Evolutionary conservation across 2,797 vertebrate genomes (phyloP), one percentile per base, ranked within the genome.

Genomic region (Acipenser transmontanus): DNA sequence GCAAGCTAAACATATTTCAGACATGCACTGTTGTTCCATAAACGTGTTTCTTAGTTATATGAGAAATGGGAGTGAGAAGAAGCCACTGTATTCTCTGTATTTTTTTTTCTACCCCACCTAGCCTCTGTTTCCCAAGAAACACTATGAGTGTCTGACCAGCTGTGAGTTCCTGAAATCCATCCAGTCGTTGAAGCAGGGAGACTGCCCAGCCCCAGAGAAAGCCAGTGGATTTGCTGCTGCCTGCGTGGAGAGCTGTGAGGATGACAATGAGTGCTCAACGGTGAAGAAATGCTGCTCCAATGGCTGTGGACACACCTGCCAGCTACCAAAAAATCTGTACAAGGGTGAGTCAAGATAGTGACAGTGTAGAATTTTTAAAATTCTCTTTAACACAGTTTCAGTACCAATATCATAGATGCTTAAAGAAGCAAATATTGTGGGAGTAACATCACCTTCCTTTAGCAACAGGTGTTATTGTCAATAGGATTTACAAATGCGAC

Each of bases 91-190:
- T 69, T 74, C 72, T 64, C 67, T 50, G 70, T 73, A 77, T 34
- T 34, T 34, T 34, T 63, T 62, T 17, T 50, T 61, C 9, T 73
- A 70, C 70, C 3, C 61, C 17, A 60, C 77, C 63, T 64, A 98
- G 96, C 91, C 93, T 34, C 92, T 93, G 73, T 98, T 97, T 74
- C 94, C 95, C 68, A 97, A 95, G 87, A 97, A 95, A 85, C 96
- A 95, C 84, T 95, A 94, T 0, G 96, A 98, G 85, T 98, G 96
- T 80, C 82, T 97, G 65, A 95, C 94, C 7, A 98, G 96, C 88
- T 98, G 96, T n/a, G 96, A 96, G 87, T 98, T 98, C 84, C 88
- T 97, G 62, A 92, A 93, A 77, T 94, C 93, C 7, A 88, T 94
- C 59, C 89, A 95, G 75, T 84, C 88, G 1, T 89, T 91, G 77